Evolutionary conservation across 2,888 invertebrate species (phyloP).

Genomic region (Trissolcus brochymenae): DNA sequence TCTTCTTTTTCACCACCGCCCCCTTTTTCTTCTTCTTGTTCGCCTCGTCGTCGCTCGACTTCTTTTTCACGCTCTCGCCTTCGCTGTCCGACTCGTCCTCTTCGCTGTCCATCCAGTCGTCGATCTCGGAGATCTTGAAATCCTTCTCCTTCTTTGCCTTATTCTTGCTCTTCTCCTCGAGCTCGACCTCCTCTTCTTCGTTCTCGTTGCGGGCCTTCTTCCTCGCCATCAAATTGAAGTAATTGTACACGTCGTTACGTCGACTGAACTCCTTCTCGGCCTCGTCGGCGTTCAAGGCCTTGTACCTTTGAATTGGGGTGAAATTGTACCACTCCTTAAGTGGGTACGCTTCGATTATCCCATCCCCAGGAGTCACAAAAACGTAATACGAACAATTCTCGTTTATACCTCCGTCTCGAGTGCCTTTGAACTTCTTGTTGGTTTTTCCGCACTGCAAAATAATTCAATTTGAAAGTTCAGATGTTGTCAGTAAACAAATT

Average conservation of each 20-base stretch:
- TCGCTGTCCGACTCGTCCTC: slow-evolving; percentile 80
- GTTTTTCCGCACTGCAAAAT: slow-evolving; percentile 82
- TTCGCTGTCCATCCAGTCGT: slow-evolving; percentile 88
- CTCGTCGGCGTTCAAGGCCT: slow-evolving; percentile 96
- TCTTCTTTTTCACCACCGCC: slow-evolving; percentile 80
- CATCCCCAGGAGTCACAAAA: slow-evolving; percentile 96
- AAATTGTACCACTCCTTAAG: slow-evolving; percentile 97
- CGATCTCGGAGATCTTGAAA: slow-evolving; percentile 94
- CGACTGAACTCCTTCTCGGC: slow-evolving; percentile 98
- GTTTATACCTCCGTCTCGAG: slow-evolving; percentile 95
- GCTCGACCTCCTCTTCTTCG: slow-evolving; percentile 82
- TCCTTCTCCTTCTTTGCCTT: slow-evolving; percentile 78
- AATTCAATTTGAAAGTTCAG: too few relatives aligned
- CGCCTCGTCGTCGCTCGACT: slow-evolving; percentile 79
- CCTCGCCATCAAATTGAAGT: slow-evolving; percentile 94
- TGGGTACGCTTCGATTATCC: slow-evolving; percentile 96
- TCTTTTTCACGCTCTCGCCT: slow-evolving; percentile 77
- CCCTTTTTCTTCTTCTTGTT: slow-evolving; percentile 82
- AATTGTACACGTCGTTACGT: slow-evolving; percentile 96
- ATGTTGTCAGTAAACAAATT: too few relatives aligned
- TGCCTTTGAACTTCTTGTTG: slow-evolving; percentile 90
- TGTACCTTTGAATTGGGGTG: slow-evolving; percentile 92
- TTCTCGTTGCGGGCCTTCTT: slow-evolving; percentile 89
- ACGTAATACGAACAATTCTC: slow-evolving; percentile 99
- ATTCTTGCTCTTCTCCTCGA: slow-evolving; percentile 77